phyloP scores from a whole-genome alignment of 2,888 invertebrate genomes.

The Eristalinus sepulchralis region DNA sequence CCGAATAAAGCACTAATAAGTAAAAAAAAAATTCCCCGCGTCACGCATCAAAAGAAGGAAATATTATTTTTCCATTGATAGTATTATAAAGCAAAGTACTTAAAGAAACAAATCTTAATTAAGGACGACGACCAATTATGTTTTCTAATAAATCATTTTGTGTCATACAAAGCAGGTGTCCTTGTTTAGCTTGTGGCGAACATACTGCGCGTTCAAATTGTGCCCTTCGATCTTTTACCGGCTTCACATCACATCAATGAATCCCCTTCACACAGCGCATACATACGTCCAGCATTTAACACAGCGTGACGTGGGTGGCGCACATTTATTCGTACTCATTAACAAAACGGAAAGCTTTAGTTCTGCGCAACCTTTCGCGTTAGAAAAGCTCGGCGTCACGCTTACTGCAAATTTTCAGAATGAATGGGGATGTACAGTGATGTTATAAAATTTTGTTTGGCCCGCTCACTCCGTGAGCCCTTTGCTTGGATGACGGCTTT shows the following conservation, averaged over 20 bases:
- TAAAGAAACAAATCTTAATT: constrained; percentile 19
- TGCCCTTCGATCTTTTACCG: neutral
- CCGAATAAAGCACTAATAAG: no score
- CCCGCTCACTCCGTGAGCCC: neutral
- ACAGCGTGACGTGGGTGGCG: neutral
- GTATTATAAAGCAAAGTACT: neutral
- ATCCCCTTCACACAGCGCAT: neutral
- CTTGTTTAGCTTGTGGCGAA: neutral
- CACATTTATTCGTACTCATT: constrained; percentile 15
- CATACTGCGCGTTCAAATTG: constrained; percentile 22
- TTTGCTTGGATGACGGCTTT: neutral
- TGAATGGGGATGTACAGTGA: constrained; percentile 3
- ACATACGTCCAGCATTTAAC: neutral
- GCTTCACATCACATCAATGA: neutral
- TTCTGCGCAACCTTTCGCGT: constrained; percentile 15
- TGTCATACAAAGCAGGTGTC: neutral
- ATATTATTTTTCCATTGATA: neutral
- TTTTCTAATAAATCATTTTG: constrained; percentile 12
- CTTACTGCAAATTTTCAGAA: constrained; percentile 28
- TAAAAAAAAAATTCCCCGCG: neutral
- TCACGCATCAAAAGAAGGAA: neutral
- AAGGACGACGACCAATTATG: neutral
- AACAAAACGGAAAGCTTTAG: constrained; percentile 27
- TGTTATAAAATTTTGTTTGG: neutral
- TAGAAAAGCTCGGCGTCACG: constrained; percentile 21